Conservation (phyloP, 2,113 vertebrate genomes). For the Siphamia tubifer region DNA sequence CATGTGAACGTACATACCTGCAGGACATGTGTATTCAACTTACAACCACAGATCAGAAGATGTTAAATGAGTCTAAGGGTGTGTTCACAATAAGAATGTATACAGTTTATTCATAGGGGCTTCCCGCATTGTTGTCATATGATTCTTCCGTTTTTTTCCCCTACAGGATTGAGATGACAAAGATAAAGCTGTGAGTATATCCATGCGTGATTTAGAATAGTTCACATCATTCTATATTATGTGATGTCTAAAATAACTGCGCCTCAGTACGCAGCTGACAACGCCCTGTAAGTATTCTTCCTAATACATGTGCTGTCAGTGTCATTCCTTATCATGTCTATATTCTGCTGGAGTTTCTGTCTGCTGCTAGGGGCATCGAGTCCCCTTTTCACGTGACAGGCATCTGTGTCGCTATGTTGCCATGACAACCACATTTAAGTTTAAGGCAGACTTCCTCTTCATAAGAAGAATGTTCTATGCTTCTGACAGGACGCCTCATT, state of each 20-base stretch:
- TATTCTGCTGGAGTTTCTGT: neutral
- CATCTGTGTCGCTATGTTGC: neutral
- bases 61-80: neutral
- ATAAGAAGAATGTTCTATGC: neutral
- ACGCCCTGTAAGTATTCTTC: neutral
- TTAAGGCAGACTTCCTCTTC: slow-evolving; percentile 10
- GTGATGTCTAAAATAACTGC: neutral
- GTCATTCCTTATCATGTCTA: neutral
- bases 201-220: neutral
- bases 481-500: neutral
- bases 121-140: neutral
- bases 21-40: slow-evolving; percentile 2
- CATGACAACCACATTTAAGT: slow-evolving; percentile 43
- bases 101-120: neutral
- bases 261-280: neutral
- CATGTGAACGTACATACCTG: slow-evolving; percentile 4
- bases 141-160: neutral
- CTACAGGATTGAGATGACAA: neutral
- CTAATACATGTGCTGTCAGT: neutral
- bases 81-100: neutral
- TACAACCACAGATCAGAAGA: neutral
- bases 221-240: neutral
- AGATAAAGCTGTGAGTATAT: neutral
- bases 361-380: neutral
- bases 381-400: slow-evolving; percentile 9